Evolutionary conservation across 2,888 invertebrate species (phyloP).

Genomic region (Heliconius ethilla): DNA sequence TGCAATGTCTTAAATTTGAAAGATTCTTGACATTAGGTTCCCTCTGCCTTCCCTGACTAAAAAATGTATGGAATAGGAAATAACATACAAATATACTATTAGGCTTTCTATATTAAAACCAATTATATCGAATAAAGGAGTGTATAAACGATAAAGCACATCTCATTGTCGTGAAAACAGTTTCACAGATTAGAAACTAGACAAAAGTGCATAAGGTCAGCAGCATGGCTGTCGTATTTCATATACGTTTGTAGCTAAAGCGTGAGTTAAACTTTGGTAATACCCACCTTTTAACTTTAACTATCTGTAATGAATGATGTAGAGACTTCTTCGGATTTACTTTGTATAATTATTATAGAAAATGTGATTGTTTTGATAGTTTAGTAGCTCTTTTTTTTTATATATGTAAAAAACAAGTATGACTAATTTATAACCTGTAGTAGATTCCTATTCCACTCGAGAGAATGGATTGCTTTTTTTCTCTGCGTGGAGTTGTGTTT

Average conservation of each 20-base stretch:
- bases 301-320: conserved; percentile 6
- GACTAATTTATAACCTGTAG: too few species aligned
- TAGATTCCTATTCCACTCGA: too few species aligned
- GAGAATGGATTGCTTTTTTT: too few species aligned
- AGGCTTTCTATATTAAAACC: background rate
- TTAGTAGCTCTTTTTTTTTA: background rate
- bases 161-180: background rate
- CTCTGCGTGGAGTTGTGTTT: too few species aligned
- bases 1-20: too few species aligned
- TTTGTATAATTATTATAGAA: background rate
- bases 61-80: too few species aligned
- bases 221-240: conserved; percentile 8
- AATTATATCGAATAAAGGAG: background rate
- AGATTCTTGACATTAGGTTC: too few species aligned
- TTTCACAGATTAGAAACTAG: conserved; percentile 17
- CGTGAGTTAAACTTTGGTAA: conserved; percentile 29
- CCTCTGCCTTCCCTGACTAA: too few species aligned
- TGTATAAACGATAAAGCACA: background rate
- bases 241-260: conserved; percentile 23
- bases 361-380: background rate
- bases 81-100: too few species aligned
- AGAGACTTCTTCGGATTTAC: background rate
- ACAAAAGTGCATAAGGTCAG: conserved; percentile 23
- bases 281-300: conserved; percentile 4
- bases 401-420: background rate